Percentiles rank a stretch among this genome's conserved stretches.
These are phyloP conservation scores for Ochropacha duplaris DNA, from an alignment of 2,888 invertebrate species.

Conservation along the genomic window DNA sequence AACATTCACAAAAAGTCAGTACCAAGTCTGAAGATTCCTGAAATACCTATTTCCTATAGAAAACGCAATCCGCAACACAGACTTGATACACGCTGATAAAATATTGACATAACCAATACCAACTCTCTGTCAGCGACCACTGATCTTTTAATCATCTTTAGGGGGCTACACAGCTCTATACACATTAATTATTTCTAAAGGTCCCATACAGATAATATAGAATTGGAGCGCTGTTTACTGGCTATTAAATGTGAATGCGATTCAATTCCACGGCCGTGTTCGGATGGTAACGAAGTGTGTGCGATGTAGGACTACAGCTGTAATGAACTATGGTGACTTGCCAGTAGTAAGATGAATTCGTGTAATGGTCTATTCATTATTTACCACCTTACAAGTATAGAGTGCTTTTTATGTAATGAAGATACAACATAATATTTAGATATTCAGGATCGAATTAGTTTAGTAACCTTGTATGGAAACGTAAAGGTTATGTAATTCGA, in stretches of 20 bases:
- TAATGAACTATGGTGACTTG: conserved; percentile 64
- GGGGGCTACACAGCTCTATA: conserved; percentile 46
- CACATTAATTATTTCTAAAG: conserved; percentile 54
- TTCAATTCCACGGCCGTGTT: conserved; percentile 68
- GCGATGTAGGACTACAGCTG: conserved; percentile 25
- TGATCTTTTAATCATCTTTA: background rate
- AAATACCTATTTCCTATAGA: too few species aligned
- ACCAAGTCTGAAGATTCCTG: too few species aligned
- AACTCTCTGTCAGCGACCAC: background rate
- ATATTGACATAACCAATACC: too few species aligned
- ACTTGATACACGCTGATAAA: too few species aligned
- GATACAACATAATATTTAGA: background rate
- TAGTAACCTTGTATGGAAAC: background rate
- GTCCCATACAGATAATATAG: conserved; percentile 63
- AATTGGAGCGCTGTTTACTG: conserved; percentile 73
- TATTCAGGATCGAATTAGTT: background rate
- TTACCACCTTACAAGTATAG: background rate
- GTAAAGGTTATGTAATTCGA: background rate
- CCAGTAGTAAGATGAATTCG: conserved; percentile 35
- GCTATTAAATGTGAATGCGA: conserved; percentile 77
- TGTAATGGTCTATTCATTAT: background rate
- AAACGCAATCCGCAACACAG: too few species aligned
- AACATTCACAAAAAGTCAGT: too few species aligned
- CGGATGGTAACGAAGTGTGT: conserved; percentile 52
- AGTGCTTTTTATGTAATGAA: background rate